Base-by-base conservation (phyloP, 2,888 invertebrate species). In the Diarsia brunnea region DNA sequence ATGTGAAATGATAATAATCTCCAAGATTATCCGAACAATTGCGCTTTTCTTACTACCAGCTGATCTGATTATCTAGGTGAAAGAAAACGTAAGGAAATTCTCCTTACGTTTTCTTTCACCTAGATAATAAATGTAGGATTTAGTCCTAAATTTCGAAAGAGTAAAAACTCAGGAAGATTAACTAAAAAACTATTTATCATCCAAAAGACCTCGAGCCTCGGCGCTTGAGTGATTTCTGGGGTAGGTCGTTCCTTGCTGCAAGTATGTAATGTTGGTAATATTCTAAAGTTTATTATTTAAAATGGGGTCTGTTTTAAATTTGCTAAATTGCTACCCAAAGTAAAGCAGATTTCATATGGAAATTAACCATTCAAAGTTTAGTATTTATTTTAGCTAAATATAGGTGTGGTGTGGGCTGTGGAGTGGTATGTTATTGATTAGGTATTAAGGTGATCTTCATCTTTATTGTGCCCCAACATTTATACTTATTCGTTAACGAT, bases 1-100 rank as follows among this genome's bases (percentile, higher is more conserved):
- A 84, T 84, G 85, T 73, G 85, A 84, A 84, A 82, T 75, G 69
- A 64, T 78, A 51, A 53, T 76, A 60, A 82, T 82, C 69, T 70
- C 4, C 14, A 38, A 73, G 70, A 75, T 77, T 66, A 73, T 71
- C 47, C 16, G 58, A 68, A 60, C 43, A 69, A 60, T 53, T 60
- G 16, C 47, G 27, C 21, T 75, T 74, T 80, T 75, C 43, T 78
- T 71, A 11, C 24, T 38, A 7, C 7, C 8, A 38, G 38, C 7
- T 38, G 38, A 38, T 38, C 38, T 38, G 5, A 12, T 19, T 49
- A 70, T 53, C 14, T 63, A 31, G 27, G 5, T 69, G 45, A 61
- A 63, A 77, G 43, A 43, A 71, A 27, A 45, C 31, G 7, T 27
- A 12, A 2, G 49, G 2, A 14, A 2, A 14, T 5, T n/a, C n/a